Percentiles rank a stretch among this genome's conserved stretches.
Conservation (phyloP, 64 coral and sea anemone species). For the Astreopora myriophthalma region DNA sequence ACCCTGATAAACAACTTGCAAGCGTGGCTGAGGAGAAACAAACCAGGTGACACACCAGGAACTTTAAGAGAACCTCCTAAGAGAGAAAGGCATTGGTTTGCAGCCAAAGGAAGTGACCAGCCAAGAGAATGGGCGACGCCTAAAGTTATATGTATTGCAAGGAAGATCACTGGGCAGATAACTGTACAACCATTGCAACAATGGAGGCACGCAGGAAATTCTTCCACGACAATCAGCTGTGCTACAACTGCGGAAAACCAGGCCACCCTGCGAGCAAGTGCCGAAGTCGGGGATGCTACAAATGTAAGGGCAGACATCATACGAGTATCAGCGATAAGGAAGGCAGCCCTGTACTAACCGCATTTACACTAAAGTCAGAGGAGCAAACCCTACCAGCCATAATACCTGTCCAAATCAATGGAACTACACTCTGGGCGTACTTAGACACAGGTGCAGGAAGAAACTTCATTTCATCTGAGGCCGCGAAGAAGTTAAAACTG, state of each 20-base stretch:
- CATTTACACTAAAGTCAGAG: conserved; percentile 21
- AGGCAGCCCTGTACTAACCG: not conserved
- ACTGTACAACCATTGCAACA: not conserved
- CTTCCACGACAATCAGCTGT: not conserved
- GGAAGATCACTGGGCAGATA: not conserved
- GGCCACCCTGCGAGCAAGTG: not conserved
- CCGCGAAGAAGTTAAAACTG: conserved; percentile 38
- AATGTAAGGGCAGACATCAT: conserved; percentile 63
- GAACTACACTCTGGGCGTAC: conserved; percentile 35
- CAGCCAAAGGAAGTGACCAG: conserved; percentile 24
- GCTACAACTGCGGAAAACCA: not conserved
- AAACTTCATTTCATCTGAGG: conserved; percentile 62
- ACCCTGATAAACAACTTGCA: conserved; percentile 52
- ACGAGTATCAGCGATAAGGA: conserved; percentile 51
- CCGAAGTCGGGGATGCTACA: conserved; percentile 49
- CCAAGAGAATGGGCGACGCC: not conserved
- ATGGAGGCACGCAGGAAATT: not conserved
- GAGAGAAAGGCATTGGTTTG: not conserved
- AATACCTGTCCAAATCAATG: conserved; percentile 12
- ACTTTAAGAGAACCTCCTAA: not conserved
- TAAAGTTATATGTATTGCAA: not conserved
- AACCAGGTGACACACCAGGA: not conserved
- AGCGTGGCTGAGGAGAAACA: conserved; percentile 58
- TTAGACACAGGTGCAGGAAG: conserved; percentile 60
- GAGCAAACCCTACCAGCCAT: conserved; percentile 37